Conservation (phyloP, 2,113 vertebrate species). For the Mystacornis crossleyi region DNA sequence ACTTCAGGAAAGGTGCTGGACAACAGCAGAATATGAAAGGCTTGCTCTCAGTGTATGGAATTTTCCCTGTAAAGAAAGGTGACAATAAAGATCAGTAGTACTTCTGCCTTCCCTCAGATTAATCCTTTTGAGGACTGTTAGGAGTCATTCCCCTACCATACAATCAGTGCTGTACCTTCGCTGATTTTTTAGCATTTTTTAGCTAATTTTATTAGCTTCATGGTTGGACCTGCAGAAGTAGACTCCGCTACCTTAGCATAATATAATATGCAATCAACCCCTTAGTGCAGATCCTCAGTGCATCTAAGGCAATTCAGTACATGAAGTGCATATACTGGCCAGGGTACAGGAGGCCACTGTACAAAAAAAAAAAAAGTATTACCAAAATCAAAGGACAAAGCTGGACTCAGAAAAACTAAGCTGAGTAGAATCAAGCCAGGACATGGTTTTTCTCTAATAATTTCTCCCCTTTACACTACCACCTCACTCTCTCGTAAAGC, state of each 20-base stretch:
- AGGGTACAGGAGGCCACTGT: not conserved
- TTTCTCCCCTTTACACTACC: not conserved
- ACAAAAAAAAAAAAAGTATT: not conserved
- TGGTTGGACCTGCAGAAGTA: not conserved
- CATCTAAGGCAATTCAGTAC: not conserved
- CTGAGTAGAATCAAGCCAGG: not conserved
- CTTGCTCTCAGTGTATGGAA: not conserved
- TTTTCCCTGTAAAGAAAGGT: not conserved
- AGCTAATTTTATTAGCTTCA: not conserved
- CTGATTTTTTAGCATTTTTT: conserved; percentile 8
- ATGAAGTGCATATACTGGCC: not conserved
- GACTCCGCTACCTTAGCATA: not conserved
- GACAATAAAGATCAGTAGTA: not conserved
- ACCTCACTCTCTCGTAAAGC: not conserved
- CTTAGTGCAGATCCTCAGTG: not conserved
- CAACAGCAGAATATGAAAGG: not conserved
- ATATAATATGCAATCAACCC: not conserved
- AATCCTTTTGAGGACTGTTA: not conserved
- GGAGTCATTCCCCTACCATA: not conserved
- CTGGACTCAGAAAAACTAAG: not conserved
- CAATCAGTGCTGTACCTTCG: not conserved
- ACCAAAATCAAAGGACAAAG: not conserved
- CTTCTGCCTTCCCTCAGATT: not conserved
- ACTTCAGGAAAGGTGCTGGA: not conserved
- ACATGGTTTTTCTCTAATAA: not conserved